Evolutionary conservation across 2,797 vertebrate genomes (phyloP), one percentile per base, ranked within the genome.

Genomic region (Champsocephalus esox): DNA sequence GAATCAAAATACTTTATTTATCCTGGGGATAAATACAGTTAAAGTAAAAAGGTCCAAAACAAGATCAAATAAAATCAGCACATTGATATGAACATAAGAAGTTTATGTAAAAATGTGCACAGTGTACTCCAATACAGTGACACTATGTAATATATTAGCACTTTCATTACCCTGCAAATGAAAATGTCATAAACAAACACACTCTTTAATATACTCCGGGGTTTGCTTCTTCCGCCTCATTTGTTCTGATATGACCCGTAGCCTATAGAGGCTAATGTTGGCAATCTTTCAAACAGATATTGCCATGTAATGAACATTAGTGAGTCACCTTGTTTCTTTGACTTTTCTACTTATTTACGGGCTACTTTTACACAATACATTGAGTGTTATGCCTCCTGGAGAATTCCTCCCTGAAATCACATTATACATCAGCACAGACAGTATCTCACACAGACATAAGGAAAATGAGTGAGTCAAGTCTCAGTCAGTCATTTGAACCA

Each of bases 221-320:
- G 48, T 60, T 24, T 50, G 14, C 46, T 69, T 8, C 19, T 45
- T 3, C 7, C 19, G 11, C 24, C 17, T 16, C 17, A 41, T 48
- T 34, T 28, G 28, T 38, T 52, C 24, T 46, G 21, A 6, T 46
- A 55, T 45, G 34, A 70, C 11, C 12, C 19, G 38, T 59, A 43
- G 5, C 2, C n/a, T 24, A 55, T 44, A 24, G n/a, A 51, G n/a
- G 16, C 43, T 44, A 58, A 41, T 32, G 32, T 43, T 52, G 17
- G 13, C 49, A 43, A 24, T 7, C 43, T 28, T 41, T 45, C 21
- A 38, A 67, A 74, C n/a, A n/a, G 32, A 68, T 41, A 38, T 46
- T n/a, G 38, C 16, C 17, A 45, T 13, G 1, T 48, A 38, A 67
- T 44, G 19, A 9, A 52, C 48, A 9, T 11, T 6, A 10, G 32